Base-by-base conservation (phyloP, 2,888 invertebrate genomes). In the Eupeodes luniger region DNA sequence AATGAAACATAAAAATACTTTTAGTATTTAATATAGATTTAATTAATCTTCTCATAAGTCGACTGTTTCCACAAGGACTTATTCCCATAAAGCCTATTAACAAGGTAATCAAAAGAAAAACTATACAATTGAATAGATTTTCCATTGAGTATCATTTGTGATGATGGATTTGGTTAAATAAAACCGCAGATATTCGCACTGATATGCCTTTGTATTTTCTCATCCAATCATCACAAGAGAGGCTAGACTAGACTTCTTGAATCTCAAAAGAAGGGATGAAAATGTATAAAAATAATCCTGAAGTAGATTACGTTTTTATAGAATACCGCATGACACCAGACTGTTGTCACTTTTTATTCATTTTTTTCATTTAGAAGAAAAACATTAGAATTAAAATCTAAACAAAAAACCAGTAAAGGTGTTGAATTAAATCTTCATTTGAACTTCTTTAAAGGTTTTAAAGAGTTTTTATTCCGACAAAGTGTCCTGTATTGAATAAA, bases 151-250 rank as follows among this genome's bases (percentile, higher is more conserved):
- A 66, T 62, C 62, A 61, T 70, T 19, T 66, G 27, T 40, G 53
- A 64, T 69, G 85, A 64, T 69, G 85, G 70, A 85, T 81, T 77
- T 72, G 5, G 69, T 27, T 16, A 34, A 80, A 87, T 84, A 81
- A 83, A 87, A 83, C 87, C 84, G 84, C 80, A 84, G 80, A 87
- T 84, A 80, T 87, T 84, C 80, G 77, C 80, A 87, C 75, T 61
- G 62, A 70, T 75, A 75, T 40, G 40, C 40, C 40, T 40, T 7
- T 40, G 40, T 27, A 57, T 27, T 27, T 27, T 27, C 19, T 49
- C 75, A 57, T 27, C 27, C 27, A 27, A 27, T 27, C 27, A 64
- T 49, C 57, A 47, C 55, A 78, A 51, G 14, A 34, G 34, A 55
- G 19, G 44, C 44, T 34, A 67, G 62, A 77, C 44, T 34, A 67